These are phyloP conservation scores for Heliconius eleuchia DNA, from an alignment of 1,140 invertebrate genomes.

Conservation along the genomic window DNA sequence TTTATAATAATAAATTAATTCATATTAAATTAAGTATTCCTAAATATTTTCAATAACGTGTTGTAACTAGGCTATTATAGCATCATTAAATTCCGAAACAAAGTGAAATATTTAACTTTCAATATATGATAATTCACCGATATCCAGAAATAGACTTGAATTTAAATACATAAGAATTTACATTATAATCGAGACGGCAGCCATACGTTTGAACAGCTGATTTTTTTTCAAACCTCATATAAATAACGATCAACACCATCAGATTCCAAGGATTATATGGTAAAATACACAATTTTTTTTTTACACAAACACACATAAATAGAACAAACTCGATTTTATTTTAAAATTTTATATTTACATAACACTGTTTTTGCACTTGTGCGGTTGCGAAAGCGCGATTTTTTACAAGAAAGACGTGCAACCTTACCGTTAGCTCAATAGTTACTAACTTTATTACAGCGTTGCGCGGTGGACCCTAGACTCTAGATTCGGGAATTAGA, in stretches of 20 bases:
- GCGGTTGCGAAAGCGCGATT: background rate
- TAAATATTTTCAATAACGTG: background rate
- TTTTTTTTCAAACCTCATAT: slow-evolving; percentile 43
- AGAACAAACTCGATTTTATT: background rate
- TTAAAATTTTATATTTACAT: background rate
- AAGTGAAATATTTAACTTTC: slow-evolving; percentile 16
- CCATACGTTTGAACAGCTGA: slow-evolving; percentile 48
- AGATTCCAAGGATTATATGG: background rate
- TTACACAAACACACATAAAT: background rate
- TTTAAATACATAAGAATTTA: slow-evolving; percentile 22
- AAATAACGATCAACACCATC: slow-evolving; percentile 50
- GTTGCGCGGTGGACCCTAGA: background rate
- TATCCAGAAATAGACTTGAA: slow-evolving; percentile 22
- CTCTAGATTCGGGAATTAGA: background rate
- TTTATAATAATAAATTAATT: too few species aligned
- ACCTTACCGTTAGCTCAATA: background rate
- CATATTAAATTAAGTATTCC: too few species aligned
- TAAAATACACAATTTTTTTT: background rate
- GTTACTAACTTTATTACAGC: background rate
- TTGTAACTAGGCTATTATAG: background rate
- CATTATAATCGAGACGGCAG: slow-evolving; percentile 27
- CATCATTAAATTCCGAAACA: background rate
- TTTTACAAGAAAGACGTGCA: background rate
- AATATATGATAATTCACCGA: slow-evolving; percentile 1
- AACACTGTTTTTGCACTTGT: background rate